Conservation (phyloP, 2,113 vertebrate species). For the Elachura formosa region DNA sequence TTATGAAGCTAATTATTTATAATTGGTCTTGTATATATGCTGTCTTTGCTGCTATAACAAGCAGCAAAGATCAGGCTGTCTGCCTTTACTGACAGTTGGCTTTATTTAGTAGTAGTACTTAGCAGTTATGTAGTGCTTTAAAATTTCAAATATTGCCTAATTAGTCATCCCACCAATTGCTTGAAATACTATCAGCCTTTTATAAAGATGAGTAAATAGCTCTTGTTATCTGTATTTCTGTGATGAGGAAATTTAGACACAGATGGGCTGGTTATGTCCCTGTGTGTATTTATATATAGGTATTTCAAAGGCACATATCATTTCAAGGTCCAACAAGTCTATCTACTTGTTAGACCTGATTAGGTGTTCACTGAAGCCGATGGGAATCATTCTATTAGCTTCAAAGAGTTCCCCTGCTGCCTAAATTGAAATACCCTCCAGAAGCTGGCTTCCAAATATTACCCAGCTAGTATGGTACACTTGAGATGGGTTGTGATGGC, state of each 20-base stretch:
- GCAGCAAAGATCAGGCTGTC: neutral
- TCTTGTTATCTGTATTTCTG: neutral
- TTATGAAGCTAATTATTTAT: constrained; percentile 45
- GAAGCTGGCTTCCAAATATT: neutral
- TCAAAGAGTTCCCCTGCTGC: neutral
- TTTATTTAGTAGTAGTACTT: constrained; percentile 52
- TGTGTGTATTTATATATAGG: neutral
- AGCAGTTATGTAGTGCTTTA: constrained; percentile 21
- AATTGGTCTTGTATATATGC: constrained; percentile 36
- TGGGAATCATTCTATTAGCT: neutral
- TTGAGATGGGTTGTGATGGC: neutral
- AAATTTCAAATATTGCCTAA: constrained; percentile 53
- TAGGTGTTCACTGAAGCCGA: neutral
- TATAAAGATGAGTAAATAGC: constrained; percentile 33
- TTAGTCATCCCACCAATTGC: constrained; percentile 37
- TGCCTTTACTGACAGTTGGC: constrained; percentile 35
- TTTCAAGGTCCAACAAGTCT: neutral
- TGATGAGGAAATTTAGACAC: neutral
- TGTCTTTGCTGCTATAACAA: too few relatives aligned
- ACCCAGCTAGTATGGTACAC: neutral
- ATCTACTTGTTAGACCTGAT: neutral
- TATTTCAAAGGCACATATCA: neutral
- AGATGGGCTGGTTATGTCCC: neutral
- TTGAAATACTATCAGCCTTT: constrained; percentile 40
- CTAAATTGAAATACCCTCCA: neutral